These are phyloP conservation scores for Gymnothorax javanicus DNA, from an alignment of 2,797 vertebrate genomes.

Conservation along the genomic window DNA sequence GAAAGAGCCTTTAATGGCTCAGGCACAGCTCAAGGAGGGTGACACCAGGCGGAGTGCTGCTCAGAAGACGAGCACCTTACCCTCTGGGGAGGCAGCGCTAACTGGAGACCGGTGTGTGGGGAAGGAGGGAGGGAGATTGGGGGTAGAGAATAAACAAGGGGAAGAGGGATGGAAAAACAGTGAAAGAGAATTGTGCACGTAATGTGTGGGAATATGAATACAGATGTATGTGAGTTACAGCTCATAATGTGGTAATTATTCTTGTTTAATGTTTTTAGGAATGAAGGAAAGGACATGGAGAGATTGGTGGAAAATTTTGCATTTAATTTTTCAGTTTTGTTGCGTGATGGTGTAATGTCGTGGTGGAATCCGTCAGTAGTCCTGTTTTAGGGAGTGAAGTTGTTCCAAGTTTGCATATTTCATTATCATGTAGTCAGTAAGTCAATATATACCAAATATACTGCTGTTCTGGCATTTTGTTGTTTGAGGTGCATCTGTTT, in stretches of 20 bases:
- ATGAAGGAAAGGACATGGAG: background rate
- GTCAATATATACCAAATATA: background rate
- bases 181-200: background rate
- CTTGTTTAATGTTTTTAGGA: background rate
- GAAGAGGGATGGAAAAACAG: background rate
- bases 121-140: background rate
- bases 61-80: conserved; percentile 22
- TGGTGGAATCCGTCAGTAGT: no score
- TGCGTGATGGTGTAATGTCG: background rate
- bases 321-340: background rate
- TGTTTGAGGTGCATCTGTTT: background rate
- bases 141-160: conserved; percentile 44
- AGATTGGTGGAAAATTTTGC: background rate
- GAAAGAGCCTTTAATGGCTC: conserved; percentile 46
- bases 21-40: conserved; percentile 56
- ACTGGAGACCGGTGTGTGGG: conserved; percentile 46
- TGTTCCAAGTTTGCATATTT: background rate
- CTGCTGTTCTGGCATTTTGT: background rate
- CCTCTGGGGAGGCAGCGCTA: background rate
- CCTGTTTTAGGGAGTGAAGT: no score
- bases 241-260: background rate
- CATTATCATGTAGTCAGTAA: background rate
- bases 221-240: background rate
- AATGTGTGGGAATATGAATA: background rate
- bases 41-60: conserved; percentile 63